phyloP scores from a whole-genome alignment of 2,113 vertebrate genomes.

The Cyprinodon tularosa region DNA sequence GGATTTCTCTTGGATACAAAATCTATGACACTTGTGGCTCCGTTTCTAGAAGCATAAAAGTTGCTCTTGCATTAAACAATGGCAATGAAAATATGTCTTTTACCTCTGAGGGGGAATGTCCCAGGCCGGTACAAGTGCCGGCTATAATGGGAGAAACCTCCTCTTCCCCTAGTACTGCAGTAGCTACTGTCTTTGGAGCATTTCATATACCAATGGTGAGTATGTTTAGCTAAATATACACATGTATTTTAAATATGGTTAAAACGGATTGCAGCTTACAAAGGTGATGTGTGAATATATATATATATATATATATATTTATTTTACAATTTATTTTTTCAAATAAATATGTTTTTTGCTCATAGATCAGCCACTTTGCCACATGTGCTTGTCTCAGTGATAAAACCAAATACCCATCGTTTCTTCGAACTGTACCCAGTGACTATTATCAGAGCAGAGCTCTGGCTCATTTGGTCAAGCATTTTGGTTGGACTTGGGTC shows the following conservation, averaged over 20 bases:
- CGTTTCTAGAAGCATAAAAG: slow-evolving; percentile 53
- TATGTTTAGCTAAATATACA: background rate
- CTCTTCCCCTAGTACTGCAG: slow-evolving; percentile 72
- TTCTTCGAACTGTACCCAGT: slow-evolving; percentile 70
- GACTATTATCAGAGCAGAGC: slow-evolving; percentile 74
- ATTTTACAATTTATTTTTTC: too few species aligned
- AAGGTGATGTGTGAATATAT: background rate
- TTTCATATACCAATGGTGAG: slow-evolving; percentile 76
- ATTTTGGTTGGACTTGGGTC: slow-evolving; percentile 77
- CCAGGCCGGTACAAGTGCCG: slow-evolving; percentile 63
- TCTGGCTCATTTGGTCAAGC: slow-evolving; percentile 68
- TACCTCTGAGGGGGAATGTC: slow-evolving; percentile 32
- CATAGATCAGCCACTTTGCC: slow-evolving; percentile 75
- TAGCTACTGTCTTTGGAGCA: slow-evolving; percentile 72
- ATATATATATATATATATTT: background rate
- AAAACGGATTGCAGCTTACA: background rate
- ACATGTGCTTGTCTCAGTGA: slow-evolving; percentile 77
- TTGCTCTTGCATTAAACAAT: slow-evolving; percentile 69
- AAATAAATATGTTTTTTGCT: background rate
- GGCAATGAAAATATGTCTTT: slow-evolving; percentile 39
- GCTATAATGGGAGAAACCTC: slow-evolving; percentile 75
- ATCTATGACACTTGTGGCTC: slow-evolving; percentile 77
- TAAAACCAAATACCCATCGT: slow-evolving; percentile 71
- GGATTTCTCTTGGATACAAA: slow-evolving; percentile 73
- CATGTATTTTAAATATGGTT: background rate